Base-by-base conservation (phyloP, 2,113 vertebrate species). In the Stictonetta naevosa region DNA sequence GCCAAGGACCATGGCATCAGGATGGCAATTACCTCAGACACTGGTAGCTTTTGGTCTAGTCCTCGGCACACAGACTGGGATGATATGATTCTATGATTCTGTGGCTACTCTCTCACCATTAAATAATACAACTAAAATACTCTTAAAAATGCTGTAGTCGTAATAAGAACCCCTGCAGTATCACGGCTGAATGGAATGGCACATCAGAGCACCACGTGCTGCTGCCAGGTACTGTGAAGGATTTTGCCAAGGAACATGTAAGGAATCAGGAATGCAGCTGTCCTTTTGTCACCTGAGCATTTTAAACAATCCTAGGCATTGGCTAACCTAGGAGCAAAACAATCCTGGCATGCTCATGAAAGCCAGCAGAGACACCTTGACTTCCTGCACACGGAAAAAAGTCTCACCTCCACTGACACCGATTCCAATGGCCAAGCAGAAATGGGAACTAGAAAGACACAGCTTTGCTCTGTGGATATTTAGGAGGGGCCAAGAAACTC, bases 121-220 rank as follows among this genome's bases (percentile, higher is more conserved):
- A 78, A 58, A 62, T 44, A 75, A 55, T 14, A 9, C 62, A 71
- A 50, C 52, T 75, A 62, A 50, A 75, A 59, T 31, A 68, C 21
- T 40, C 0, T 0, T 44, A 10, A 40, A 53, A 75, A 33, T 25
- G n/a, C 4, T n/a, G 31, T 28, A 77, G 63, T 46, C 62, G 68
- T 11, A 56, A 22, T 38, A 73, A 69, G 56, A 79, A 71, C 4
- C 8, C 25, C 6, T 56, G 67, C 44, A 86, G 38, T 66, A 75
- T 3, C 44, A 25, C 0, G 9, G 38, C 55, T 60, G 44, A 56
- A 69, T 4, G 13, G 38, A 59, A 62, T 0, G 3, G 72, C 68
- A 86, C 50, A 80, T 4, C 79, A 76, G 40, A 69, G 55, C 33
- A 40, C 1, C 5, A 23, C 55, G 48, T 0, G 1, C 46, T 60